These are phyloP conservation scores for Syngnathus typhle DNA, from an alignment of 2,113 vertebrate species.

Conservation along the genomic window DNA sequence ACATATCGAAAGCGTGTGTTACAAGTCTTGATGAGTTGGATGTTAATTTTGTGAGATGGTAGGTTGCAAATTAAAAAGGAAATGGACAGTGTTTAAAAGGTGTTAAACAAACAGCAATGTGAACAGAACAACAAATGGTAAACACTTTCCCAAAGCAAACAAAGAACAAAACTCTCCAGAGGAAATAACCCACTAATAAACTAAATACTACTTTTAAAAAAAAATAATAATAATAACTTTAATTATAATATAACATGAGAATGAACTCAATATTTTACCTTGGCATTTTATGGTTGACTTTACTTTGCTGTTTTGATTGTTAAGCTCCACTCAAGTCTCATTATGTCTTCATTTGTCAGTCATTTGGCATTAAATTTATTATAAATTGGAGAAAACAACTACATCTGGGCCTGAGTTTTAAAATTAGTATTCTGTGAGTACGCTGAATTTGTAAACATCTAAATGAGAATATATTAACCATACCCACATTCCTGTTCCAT, in stretches of 20 bases:
- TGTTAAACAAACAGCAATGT: conserved; percentile 28
- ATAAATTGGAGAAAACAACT: conserved; percentile 52
- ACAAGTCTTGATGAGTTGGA: conserved; percentile 52
- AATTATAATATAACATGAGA: conserved; percentile 18
- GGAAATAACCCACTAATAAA: conserved; percentile 29
- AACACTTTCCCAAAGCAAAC: conserved; percentile 40
- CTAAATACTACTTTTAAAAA: conserved; percentile 3
- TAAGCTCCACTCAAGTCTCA: conserved; percentile 38
- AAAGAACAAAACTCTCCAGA: conserved; percentile 25
- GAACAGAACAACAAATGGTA: conserved; percentile 49
- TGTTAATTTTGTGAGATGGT: conserved; percentile 49
- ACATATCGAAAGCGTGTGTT: conserved; percentile 50
- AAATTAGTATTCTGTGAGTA: conserved; percentile 46
- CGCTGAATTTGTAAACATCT: conserved; percentile 44
- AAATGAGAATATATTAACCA: conserved; percentile 57
- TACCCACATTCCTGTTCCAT: conserved; percentile 54
- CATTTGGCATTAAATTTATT: conserved; percentile 53
- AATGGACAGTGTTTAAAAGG: conserved; percentile 33
- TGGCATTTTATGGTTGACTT: conserved; percentile 27
- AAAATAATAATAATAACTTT: conserved; percentile 1
- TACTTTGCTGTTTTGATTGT: conserved; percentile 24
- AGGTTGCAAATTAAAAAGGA: conserved; percentile 55
- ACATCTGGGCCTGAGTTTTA: conserved; percentile 42
- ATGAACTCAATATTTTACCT: conserved; percentile 20
- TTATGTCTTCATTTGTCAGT: conserved; percentile 30